A percentile compares a stretch with the other conserved stretches of the same genome.
phyloP scores from a whole-genome alignment of 2,113 vertebrate species.

The Oncorhynchus keta region DNA sequence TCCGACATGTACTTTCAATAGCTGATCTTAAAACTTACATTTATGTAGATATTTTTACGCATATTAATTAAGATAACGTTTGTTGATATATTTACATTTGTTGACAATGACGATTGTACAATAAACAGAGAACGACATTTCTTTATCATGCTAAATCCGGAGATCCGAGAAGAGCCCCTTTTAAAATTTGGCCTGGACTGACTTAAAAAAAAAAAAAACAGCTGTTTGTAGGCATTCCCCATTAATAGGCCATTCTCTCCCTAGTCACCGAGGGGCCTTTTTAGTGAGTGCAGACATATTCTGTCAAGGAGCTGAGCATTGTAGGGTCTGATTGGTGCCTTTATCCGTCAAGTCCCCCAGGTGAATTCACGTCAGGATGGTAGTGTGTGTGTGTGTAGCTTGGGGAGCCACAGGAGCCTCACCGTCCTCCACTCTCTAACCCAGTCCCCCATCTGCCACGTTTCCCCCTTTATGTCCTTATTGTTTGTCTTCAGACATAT shows the following conservation, averaged over 20 bases:
- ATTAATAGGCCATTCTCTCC: constrained; percentile 29
- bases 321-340: constrained; percentile 46
- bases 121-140: background rate
- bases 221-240: constrained; percentile 30
- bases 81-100: no score
- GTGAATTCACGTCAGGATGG: constrained; percentile 58
- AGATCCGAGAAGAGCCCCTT: no score
- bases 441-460: constrained; percentile 33
- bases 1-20: no score
- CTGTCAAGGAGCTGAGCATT: constrained; percentile 31
- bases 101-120: no score
- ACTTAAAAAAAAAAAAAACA: background rate
- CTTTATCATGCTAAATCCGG: background rate
- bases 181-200: no score
- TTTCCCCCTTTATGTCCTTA: constrained; percentile 16
- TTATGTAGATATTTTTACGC: no score
- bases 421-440: background rate
- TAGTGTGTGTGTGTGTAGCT: background rate
- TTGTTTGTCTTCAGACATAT: constrained; percentile 58
- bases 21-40: no score
- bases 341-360: constrained; percentile 38
- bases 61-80: no score
- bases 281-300: constrained; percentile 41
- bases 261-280: constrained; percentile 14
- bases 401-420: constrained; percentile 15